Evolutionary conservation across 2,888 invertebrate genomes (phyloP).

Genomic region (Pasiphila rectangulata): DNA sequence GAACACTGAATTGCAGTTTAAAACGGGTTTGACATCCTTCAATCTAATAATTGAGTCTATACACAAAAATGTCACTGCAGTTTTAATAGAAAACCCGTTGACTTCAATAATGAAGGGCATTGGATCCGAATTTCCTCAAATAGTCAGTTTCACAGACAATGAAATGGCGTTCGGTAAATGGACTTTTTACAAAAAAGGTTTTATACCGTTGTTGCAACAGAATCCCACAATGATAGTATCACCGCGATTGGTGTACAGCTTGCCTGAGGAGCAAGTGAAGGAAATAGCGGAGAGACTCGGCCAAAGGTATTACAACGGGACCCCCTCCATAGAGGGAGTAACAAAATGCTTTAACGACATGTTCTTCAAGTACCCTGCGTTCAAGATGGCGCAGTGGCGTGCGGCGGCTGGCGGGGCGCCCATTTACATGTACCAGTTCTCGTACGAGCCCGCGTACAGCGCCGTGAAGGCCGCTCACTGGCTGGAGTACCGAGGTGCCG

Average conservation of each 20-base stretch:
- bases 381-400: slow-evolving; percentile 4
- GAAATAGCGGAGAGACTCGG: too few species aligned
- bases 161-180: slow-evolving; percentile 29
- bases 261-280: too few species aligned
- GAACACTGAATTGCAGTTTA: slow-evolving; percentile 29
- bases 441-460: neutral
- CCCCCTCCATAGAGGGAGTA: neutral
- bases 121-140: slow-evolving; percentile 39
- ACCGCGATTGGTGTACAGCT: slow-evolving; percentile 26
- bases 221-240: slow-evolving; percentile 20
- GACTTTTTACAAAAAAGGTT: slow-evolving; percentile 1
- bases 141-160: slow-evolving; percentile 34
- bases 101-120: slow-evolving; percentile 29
- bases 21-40: slow-evolving; percentile 34
- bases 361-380: neutral
- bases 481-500: neutral
- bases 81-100: slow-evolving; percentile 42
- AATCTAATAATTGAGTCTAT: slow-evolving; percentile 37
- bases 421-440: slow-evolving; percentile 7
- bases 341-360: neutral
- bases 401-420: slow-evolving; percentile 1
- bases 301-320: neutral
- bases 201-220: slow-evolving; percentile 1
- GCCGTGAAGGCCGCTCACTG: neutral
- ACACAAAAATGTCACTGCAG: slow-evolving; percentile 32